Conservation (phyloP, 2,888 invertebrate genomes). For the Coenonympha arcania region DNA sequence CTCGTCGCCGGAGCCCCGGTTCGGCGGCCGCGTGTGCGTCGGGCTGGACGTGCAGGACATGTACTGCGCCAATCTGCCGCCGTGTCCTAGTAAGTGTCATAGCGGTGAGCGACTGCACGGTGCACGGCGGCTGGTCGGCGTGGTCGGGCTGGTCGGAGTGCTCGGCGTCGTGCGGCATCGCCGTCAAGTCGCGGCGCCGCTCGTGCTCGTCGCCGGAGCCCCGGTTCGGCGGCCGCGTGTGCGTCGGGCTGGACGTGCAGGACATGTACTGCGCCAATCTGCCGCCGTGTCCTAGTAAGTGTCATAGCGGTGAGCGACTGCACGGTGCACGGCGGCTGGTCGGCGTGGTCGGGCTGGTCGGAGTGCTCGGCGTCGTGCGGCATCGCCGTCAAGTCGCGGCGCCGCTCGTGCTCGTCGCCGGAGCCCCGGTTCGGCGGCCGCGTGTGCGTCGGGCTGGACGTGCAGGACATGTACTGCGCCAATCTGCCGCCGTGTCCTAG, state of each 20-base stretch:
- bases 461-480: slow-evolving; percentile 84
- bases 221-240: slow-evolving; percentile 86
- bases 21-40: slow-evolving; percentile 89
- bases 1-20: slow-evolving; percentile 87
- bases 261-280: slow-evolving; percentile 86
- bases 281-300: slow-evolving; percentile 93
- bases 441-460: slow-evolving; percentile 87
- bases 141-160: slow-evolving; percentile 96
- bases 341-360: slow-evolving; percentile 94
- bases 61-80: slow-evolving; percentile 85
- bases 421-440: slow-evolving; percentile 89
- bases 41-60: slow-evolving; percentile 86
- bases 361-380: slow-evolving; percentile 82
- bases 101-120: slow-evolving; percentile 86
- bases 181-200: slow-evolving; percentile 85
- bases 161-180: slow-evolving; percentile 79
- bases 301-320: slow-evolving; percentile 85
- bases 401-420: slow-evolving; percentile 88
- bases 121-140: slow-evolving; percentile 95
- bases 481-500: slow-evolving; percentile 91
- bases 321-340: slow-evolving; percentile 96
- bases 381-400: slow-evolving; percentile 85
- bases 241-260: slow-evolving; percentile 85
- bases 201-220: slow-evolving; percentile 91
- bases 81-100: slow-evolving; percentile 92